phyloP scores from a whole-genome alignment of 2,113 vertebrate genomes.

The Sminthopsis crassicaudata region DNA sequence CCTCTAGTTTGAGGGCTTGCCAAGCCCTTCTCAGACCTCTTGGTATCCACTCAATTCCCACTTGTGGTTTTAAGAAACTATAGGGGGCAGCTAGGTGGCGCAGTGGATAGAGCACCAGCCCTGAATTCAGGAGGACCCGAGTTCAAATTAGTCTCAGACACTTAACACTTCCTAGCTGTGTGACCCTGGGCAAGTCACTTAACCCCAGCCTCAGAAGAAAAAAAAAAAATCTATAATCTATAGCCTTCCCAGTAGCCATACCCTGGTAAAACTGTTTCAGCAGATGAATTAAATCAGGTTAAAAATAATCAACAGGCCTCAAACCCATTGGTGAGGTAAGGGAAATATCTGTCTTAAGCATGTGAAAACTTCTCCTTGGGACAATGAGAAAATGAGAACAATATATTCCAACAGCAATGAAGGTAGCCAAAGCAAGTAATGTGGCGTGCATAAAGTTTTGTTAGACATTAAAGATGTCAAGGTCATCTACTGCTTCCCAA shows the following conservation, averaged over 20 bases:
- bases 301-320: not conserved
- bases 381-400: not conserved
- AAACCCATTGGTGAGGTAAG: not conserved
- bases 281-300: not conserved
- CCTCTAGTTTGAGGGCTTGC: no score
- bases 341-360: not conserved
- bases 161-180: no score
- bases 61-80: not conserved
- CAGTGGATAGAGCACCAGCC: no score
- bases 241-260: not conserved
- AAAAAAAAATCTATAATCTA: no score
- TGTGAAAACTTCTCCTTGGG: not conserved
- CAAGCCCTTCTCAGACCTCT: not conserved
- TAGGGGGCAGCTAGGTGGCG: no score
- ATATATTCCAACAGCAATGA: not conserved
- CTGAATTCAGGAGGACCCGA: no score
- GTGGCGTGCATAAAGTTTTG: not conserved
- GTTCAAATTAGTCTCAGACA: no score
- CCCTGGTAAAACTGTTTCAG: not conserved
- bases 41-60: not conserved
- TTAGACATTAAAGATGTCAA: not conserved
- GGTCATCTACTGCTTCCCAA: not conserved
- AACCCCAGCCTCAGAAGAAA: no score
- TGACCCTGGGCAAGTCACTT: no score
- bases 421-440: not conserved